These are phyloP conservation scores for Oryzias curvinotus DNA, from an alignment of 2,113 vertebrate species.

Conservation along the genomic window DNA sequence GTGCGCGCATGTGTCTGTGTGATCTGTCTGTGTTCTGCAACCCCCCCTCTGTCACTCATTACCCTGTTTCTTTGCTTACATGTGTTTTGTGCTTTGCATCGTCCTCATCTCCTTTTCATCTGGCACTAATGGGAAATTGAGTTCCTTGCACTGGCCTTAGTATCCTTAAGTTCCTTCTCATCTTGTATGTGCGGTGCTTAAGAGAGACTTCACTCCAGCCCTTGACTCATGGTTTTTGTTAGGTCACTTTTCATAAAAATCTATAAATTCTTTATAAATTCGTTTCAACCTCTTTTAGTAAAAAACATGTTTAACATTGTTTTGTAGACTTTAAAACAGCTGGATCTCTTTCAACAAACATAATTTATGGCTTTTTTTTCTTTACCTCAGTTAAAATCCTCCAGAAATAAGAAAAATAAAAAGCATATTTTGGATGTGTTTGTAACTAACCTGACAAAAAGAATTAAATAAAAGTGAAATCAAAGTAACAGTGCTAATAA, in stretches of 20 bases:
- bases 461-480: no score
- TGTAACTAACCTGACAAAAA: no score
- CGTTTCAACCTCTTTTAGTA: background rate
- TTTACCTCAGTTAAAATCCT: background rate
- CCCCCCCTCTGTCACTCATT: slow-evolving; percentile 47
- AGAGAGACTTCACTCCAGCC: background rate
- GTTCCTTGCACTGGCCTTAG: slow-evolving; percentile 18
- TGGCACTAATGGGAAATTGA: slow-evolving; percentile 42
- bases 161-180: background rate
- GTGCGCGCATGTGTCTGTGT: slow-evolving; percentile 6
- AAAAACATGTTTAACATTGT: no score
- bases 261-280: background rate
- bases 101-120: slow-evolving; percentile 33
- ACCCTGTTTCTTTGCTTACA: slow-evolving; percentile 57
- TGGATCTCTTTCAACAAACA: no score
- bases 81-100: slow-evolving; percentile 43
- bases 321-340: no score
- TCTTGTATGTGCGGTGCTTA: background rate
- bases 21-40: slow-evolving; percentile 29
- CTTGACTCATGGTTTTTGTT: background rate
- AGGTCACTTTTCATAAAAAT: background rate
- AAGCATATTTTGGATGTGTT: no score
- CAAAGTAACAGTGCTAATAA: no score
- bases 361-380: background rate
- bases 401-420: no score